These are phyloP conservation scores for Boloria euphrosyne DNA, from an alignment of 2,888 invertebrate species.

Conservation along the genomic window DNA sequence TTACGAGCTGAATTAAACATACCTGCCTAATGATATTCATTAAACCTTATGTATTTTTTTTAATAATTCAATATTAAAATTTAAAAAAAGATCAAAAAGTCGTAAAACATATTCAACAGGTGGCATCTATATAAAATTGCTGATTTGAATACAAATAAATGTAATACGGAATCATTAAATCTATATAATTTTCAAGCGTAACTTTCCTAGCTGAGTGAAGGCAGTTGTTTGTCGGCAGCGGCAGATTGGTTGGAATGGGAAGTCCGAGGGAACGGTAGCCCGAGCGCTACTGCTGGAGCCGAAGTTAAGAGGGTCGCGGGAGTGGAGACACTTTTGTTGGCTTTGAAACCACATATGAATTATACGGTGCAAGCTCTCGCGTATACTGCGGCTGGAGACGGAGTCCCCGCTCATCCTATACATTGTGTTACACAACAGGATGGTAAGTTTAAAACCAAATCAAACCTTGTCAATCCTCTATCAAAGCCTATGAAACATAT, in stretches of 20 bases:
- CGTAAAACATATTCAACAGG: no score
- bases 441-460: conserved; percentile 79
- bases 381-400: conserved; percentile 93
- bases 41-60: no score
- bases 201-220: conserved; percentile 74
- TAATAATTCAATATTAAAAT: no score
- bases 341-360: conserved; percentile 91
- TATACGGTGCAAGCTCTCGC: conserved; percentile 93
- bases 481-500: no score
- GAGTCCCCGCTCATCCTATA: conserved; percentile 88
- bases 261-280: conserved; percentile 62
- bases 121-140: background rate
- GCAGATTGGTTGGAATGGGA: conserved; percentile 79
- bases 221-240: conserved; percentile 80
- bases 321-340: conserved; percentile 90
- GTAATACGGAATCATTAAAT: background rate
- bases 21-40: no score
- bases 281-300: conserved; percentile 69
- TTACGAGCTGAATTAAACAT: background rate
- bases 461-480: no score
- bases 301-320: conserved; percentile 91
- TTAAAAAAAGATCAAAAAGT: no score
- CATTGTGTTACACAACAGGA: conserved; percentile 94
- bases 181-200: conserved; percentile 29
- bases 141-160: background rate